Evolutionary conservation across 2,797 vertebrate species (phyloP).

Genomic region (Carcharodon carcharias): DNA sequence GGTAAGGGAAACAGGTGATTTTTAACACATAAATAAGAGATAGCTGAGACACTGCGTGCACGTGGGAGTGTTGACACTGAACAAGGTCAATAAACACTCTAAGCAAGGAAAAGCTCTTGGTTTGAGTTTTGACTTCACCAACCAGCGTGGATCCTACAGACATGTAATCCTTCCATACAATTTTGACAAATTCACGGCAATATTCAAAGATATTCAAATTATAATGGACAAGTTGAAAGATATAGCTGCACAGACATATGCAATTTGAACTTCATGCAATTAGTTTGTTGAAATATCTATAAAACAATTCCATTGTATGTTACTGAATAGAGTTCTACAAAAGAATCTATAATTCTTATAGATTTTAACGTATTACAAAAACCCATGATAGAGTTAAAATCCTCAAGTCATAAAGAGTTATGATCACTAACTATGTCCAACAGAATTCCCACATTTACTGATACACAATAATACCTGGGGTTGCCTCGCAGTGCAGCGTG

Average conservation of each 20-base stretch:
- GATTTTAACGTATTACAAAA: background rate
- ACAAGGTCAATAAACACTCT: too few relatives aligned
- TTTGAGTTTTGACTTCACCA: too few relatives aligned
- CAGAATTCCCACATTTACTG: background rate
- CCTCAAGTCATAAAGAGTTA: background rate
- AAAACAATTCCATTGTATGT: background rate
- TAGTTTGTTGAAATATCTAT: background rate
- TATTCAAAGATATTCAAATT: background rate
- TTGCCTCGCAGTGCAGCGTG: conserved; percentile 94
- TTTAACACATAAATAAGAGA: too few relatives aligned
- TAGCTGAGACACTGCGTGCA: too few relatives aligned
- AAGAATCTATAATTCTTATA: background rate
- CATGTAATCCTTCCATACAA: background rate
- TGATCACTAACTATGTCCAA: background rate
- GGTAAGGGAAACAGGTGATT: too few relatives aligned
- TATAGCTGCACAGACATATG: background rate
- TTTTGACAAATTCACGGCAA: background rate
- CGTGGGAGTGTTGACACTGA: too few relatives aligned
- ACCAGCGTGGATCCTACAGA: too few relatives aligned
- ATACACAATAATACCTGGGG: conserved; percentile 69
- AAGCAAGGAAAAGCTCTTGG: too few relatives aligned
- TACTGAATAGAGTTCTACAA: background rate
- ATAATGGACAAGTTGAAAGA: background rate
- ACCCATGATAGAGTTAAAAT: background rate
- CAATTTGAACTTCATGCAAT: background rate